A percentile compares a stretch with the other conserved stretches of the same genome.
phyloP scores from a whole-genome alignment of 2,888 invertebrate genomes.

The Cephalotes varians region DNA sequence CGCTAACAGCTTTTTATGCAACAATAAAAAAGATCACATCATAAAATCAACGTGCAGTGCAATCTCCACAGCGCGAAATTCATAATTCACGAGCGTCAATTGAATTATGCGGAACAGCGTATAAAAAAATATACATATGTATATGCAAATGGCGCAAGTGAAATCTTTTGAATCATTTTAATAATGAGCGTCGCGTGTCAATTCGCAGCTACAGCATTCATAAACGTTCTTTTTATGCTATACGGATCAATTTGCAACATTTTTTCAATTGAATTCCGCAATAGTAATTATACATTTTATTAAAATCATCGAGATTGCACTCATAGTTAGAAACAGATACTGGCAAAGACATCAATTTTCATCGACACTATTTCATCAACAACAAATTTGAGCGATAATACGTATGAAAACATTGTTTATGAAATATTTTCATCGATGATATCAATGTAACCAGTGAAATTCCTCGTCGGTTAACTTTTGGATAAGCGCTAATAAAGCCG shows the following conservation, averaged over 20 bases:
- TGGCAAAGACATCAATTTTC: neutral
- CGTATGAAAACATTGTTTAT: neutral
- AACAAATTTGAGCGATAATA: neutral
- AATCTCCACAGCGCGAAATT: constrained; percentile 34
- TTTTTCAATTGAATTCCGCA: constrained; percentile 17
- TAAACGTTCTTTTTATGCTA: neutral
- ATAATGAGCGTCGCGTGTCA: constrained; percentile 49
- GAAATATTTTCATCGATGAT: neutral
- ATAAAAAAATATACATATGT: constrained; percentile 56
- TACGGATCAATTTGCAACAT: neutral
- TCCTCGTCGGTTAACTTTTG: neutral
- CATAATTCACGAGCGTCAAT: constrained; percentile 35
- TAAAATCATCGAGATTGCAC: constrained; percentile 11
- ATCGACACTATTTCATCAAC: neutral
- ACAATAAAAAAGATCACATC: constrained; percentile 27
- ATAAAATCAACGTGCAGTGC: constrained; percentile 27
- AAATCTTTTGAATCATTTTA: constrained; percentile 48
- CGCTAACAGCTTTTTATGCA: constrained; percentile 26
- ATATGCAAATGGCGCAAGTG: constrained; percentile 37
- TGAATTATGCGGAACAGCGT: constrained; percentile 49
- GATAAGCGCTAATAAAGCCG: neutral
- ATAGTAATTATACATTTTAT: neutral
- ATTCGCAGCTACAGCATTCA: constrained; percentile 58
- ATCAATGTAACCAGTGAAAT: neutral
- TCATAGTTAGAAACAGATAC: neutral